phyloP scores from a whole-genome alignment of 2,888 invertebrate species.

The Resseliella maxima region DNA sequence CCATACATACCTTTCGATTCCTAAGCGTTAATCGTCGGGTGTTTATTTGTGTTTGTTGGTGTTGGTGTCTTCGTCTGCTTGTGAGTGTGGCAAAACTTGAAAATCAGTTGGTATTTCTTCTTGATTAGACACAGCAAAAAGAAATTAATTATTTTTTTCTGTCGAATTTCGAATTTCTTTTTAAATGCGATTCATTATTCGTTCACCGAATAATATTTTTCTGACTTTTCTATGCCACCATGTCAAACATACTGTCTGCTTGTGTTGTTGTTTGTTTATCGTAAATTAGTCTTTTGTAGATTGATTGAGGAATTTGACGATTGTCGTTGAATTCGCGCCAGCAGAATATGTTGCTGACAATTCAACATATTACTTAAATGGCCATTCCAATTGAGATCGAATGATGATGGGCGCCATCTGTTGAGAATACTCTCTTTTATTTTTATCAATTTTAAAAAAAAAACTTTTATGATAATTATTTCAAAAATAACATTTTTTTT shows the following conservation, averaged over 20 bases:
- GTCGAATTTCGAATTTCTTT: not conserved
- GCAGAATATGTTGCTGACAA: not conserved
- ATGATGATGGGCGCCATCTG: not conserved
- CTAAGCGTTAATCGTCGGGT: slow-evolving; percentile 37
- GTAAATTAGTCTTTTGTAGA: slow-evolving; percentile 11
- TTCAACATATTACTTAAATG: not conserved
- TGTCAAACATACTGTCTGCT: slow-evolving; percentile 26
- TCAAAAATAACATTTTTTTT: too few relatives aligned
- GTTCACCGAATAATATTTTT: slow-evolving; percentile 36
- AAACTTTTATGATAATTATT: too few relatives aligned
- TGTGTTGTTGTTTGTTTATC: slow-evolving; percentile 51
- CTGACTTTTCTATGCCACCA: slow-evolving; percentile 49
- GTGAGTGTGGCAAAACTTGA: slow-evolving; percentile 36
- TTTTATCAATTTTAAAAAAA: too few relatives aligned
- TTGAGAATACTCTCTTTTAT: too few relatives aligned
- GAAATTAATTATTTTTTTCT: not conserved
- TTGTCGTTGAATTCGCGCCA: not conserved
- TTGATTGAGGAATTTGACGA: not conserved
- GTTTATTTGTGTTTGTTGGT: too few relatives aligned
- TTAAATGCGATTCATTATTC: slow-evolving; percentile 6
- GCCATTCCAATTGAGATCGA: too few relatives aligned
- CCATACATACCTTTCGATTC: slow-evolving; percentile 21
- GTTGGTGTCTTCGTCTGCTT: too few relatives aligned
- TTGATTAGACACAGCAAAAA: too few relatives aligned
- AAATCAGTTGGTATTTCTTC: too few relatives aligned